Evolutionary conservation across 2,113 vertebrate genomes (phyloP).

Genomic region (Zeus faber): DNA sequence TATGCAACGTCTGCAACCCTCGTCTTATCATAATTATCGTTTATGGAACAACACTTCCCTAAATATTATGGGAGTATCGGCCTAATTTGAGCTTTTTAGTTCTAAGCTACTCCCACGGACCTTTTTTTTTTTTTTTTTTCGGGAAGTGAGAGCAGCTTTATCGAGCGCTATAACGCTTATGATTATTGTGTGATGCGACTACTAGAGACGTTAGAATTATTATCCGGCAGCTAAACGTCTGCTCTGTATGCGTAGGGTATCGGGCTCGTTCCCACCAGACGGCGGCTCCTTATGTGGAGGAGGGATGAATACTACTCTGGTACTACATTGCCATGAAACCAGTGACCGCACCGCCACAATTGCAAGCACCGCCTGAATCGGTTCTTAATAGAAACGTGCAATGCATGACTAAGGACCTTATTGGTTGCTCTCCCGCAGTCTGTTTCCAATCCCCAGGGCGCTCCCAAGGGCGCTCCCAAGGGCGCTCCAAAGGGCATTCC

Average conservation of each 20-base stretch:
- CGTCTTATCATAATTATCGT: no score
- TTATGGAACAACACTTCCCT: no score
- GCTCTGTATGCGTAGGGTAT: conserved; percentile 27
- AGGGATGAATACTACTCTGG: conserved; percentile 40
- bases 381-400: conserved; percentile 31
- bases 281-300: conserved; percentile 44
- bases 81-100: no score
- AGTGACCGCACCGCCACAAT: conserved; percentile 42
- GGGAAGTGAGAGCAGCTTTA: no score
- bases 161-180: background rate
- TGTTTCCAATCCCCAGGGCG: no score
- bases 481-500: no score
- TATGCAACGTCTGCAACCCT: no score
- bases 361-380: conserved; percentile 25
- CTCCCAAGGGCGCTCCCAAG: no score
- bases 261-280: conserved; percentile 39
- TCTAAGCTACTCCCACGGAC: no score
- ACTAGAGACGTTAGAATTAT: conserved; percentile 14
- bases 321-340: conserved; percentile 23
- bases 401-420: conserved; percentile 40
- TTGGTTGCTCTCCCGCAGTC: conserved; percentile 29
- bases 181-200: conserved; percentile 13
- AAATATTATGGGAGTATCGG: no score
- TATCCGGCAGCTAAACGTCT: conserved; percentile 23
- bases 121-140: no score